These are phyloP conservation scores for Adelosebastes latens DNA, from an alignment of 2,797 vertebrate genomes.

Conservation along the genomic window DNA sequence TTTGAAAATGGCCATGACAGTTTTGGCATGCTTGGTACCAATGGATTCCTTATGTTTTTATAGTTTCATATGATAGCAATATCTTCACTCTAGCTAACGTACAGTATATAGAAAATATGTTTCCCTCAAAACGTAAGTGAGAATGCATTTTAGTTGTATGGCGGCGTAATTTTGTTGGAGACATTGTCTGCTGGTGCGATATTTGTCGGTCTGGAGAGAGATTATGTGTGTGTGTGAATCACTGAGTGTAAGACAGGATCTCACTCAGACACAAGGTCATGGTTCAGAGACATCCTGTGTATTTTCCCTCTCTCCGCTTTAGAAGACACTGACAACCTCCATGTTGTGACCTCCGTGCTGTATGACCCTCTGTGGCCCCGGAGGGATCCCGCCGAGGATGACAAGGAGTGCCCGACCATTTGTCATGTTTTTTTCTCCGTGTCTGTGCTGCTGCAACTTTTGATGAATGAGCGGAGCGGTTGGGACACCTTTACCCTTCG, in stretches of 20 bases:
- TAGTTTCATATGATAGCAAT: too few relatives aligned
- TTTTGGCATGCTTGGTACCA: too few relatives aligned
- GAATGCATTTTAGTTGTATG: too few relatives aligned
- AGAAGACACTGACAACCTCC: conserved; percentile 21
- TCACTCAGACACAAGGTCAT: conserved; percentile 24
- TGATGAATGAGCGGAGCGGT: conserved; percentile 56
- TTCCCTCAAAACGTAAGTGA: too few relatives aligned
- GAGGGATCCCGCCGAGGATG: conserved; percentile 20
- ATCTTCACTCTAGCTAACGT: too few relatives aligned
- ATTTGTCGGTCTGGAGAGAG: conserved; percentile 7
- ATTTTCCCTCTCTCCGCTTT: conserved; percentile 25
- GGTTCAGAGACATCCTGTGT: conserved; percentile 17
- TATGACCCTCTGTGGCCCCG: conserved; percentile 16
- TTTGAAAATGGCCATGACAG: too few relatives aligned
- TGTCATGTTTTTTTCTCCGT: conserved; percentile 38
- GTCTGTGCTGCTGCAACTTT: conserved; percentile 29
- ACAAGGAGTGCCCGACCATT: conserved; percentile 30
- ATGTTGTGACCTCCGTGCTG: conserved; percentile 32
- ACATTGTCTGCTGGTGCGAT: background rate
- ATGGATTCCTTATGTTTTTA: too few relatives aligned
- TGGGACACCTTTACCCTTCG: conserved; percentile 39
- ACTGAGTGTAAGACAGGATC: conserved; percentile 10
- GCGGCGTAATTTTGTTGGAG: background rate
- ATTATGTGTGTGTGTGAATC: conserved; percentile 1
- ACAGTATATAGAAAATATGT: too few relatives aligned